Conservation (phyloP, 92 coral and sea anemone genomes). For the Zoanthus solanderi region DNA sequence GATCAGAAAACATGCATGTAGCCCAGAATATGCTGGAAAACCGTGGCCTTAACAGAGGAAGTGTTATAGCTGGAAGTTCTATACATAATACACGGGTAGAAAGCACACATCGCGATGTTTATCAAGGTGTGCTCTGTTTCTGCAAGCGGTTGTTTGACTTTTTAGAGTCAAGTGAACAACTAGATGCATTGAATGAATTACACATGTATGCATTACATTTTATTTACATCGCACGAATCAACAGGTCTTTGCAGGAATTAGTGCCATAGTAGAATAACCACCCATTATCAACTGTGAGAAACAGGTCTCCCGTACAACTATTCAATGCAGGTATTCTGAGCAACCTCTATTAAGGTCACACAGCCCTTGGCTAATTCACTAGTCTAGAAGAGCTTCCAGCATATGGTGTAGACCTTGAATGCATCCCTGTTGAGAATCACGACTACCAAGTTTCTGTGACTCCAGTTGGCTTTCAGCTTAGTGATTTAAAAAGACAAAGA, state of each 20-base stretch:
- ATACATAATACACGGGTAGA: too few relatives aligned
- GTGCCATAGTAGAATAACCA: slow-evolving; percentile 60
- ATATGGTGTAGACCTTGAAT: slow-evolving; percentile 62
- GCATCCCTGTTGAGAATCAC: slow-evolving; percentile 48
- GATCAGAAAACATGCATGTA: slow-evolving; percentile 56
- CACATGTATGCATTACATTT: slow-evolving; percentile 63
- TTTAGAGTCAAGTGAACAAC: too few relatives aligned
- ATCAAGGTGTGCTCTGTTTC: too few relatives aligned
- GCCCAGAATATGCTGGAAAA: slow-evolving; percentile 55
- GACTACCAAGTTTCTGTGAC: slow-evolving; percentile 64
- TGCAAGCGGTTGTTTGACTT: too few relatives aligned
- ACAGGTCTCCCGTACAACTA: slow-evolving; percentile 64
- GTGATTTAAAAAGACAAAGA: slow-evolving; percentile 27
- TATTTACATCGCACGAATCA: slow-evolving; percentile 49
- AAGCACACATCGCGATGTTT: too few relatives aligned
- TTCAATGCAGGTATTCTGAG: slow-evolving; percentile 63
- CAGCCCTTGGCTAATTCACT: slow-evolving; percentile 51
- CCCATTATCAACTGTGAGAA: slow-evolving; percentile 57
- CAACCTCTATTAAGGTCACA: slow-evolving; percentile 55
- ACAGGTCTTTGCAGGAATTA: slow-evolving; percentile 56
- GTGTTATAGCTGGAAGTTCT: slow-evolving; percentile 39
- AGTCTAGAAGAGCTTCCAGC: slow-evolving; percentile 30
- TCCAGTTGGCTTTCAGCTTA: slow-evolving; percentile 45
- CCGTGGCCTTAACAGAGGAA: slow-evolving; percentile 53
- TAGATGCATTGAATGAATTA: neutral